A percentile compares a stretch with the other conserved stretches of the same genome.
phyloP scores from a whole-genome alignment of 2,797 vertebrate genomes.

The Calcarius lapponicus region DNA sequence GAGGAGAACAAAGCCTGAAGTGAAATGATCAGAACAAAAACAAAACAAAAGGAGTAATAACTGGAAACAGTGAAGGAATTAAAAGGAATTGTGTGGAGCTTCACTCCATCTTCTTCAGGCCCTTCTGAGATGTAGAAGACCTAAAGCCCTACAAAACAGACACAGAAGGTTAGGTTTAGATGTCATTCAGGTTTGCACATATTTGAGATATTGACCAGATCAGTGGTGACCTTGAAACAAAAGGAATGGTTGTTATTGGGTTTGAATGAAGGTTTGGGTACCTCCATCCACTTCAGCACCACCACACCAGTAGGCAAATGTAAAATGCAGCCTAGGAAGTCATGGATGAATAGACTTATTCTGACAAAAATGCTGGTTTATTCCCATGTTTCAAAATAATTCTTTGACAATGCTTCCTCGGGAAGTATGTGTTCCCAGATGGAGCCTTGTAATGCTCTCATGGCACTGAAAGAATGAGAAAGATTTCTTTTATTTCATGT shows the following conservation, averaged over 20 bases:
- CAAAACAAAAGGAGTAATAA: neutral
- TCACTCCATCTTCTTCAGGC: neutral
- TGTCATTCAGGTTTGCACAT: neutral
- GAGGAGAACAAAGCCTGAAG: neutral
- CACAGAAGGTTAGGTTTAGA: neutral
- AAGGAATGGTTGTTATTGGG: accelerated
- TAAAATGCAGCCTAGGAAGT: neutral
- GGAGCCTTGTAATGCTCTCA: neutral
- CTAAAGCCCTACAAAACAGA: neutral
- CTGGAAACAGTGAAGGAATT: neutral
- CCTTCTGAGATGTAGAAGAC: neutral
- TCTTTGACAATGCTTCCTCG: neutral
- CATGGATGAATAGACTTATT: neutral
- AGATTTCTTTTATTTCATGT: neutral
- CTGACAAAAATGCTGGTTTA: neutral
- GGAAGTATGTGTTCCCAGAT: neutral
- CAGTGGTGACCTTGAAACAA: neutral
- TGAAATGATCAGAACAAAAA: neutral
- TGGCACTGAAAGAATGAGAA: neutral
- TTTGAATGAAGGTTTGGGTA: neutral
- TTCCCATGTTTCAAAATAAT: neutral
- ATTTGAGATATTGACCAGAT: neutral
- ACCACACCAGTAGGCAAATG: too few species aligned
- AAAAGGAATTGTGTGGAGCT: neutral
- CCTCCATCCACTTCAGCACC: neutral